Percentiles rank a stretch among this genome's conserved stretches.
phyloP scores from a whole-genome alignment of 2,797 vertebrate genomes.

The Rhinoraja longicauda region DNA sequence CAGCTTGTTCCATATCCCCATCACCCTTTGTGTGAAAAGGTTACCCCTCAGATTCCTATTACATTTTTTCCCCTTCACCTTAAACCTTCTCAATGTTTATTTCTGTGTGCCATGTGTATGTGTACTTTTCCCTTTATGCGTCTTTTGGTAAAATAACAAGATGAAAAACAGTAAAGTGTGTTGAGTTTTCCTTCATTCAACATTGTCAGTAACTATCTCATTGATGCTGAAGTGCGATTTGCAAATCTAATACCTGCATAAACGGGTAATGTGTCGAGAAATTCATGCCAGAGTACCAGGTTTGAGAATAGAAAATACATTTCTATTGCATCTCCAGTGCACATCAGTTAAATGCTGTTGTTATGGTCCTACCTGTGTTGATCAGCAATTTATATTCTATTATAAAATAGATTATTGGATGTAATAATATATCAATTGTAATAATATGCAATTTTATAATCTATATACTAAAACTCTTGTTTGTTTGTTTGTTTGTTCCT shows the following conservation, averaged over 20 bases:
- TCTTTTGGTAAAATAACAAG: neutral
- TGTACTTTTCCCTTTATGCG: neutral
- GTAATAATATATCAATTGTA: too few relatives aligned
- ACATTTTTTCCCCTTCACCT: too few relatives aligned
- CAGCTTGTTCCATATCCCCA: too few relatives aligned
- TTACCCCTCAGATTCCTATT: too few relatives aligned
- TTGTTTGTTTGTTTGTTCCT: too few relatives aligned
- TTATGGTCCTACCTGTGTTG: neutral
- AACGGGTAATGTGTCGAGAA: neutral
- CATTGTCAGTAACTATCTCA: neutral
- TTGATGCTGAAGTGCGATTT: neutral
- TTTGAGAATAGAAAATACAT: neutral
- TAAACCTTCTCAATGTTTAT: neutral
- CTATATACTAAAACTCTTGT: too few relatives aligned
- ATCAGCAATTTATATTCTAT: neutral
- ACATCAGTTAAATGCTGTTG: neutral
- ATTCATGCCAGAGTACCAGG: neutral
- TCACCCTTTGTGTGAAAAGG: too few relatives aligned
- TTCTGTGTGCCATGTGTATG: neutral
- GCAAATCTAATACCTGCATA: neutral
- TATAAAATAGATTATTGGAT: neutral
- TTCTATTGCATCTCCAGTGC: neutral
- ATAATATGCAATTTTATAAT: too few relatives aligned
- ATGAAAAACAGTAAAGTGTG: neutral
- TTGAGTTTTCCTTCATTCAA: neutral